These are phyloP conservation scores for Parazoanthus atlanticus DNA, from an alignment of 92 coral and sea anemone species.

Conservation along the genomic window DNA sequence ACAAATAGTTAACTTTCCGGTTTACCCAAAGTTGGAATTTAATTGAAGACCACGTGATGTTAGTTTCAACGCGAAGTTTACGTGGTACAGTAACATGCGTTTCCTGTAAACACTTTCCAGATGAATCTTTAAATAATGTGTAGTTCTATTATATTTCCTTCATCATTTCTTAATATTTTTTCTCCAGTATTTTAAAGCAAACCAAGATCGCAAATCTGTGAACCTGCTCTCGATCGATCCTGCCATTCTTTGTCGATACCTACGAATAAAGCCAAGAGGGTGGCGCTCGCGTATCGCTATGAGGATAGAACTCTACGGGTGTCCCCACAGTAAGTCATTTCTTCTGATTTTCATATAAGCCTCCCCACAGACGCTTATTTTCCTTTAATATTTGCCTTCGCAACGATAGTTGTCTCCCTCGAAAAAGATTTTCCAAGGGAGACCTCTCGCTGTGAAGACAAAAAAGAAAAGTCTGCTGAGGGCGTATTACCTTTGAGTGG, in stretches of 20 bases:
- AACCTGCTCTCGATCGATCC: conserved; percentile 13
- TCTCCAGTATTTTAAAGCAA: conserved; percentile 23
- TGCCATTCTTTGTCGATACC: conserved; percentile 36
- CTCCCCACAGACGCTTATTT: background rate
- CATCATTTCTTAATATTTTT: background rate
- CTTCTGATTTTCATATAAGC: background rate
- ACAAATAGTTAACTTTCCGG: too few species aligned
- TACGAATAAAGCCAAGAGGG: conserved; percentile 16
- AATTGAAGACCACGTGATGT: background rate
- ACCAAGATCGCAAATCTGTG: conserved; percentile 36
- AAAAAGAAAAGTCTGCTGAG: too few species aligned
- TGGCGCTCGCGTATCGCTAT: conserved; percentile 32
- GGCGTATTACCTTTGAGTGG: too few species aligned
- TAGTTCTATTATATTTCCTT: background rate
- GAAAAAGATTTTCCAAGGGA: background rate
- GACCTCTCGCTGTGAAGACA: too few species aligned
- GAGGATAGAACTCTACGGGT: conserved; percentile 43
- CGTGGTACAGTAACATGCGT: too few species aligned
- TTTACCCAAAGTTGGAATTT: too few species aligned
- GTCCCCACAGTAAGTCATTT: conserved; percentile 23
- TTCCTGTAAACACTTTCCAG: too few species aligned
- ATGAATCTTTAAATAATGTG: too few species aligned
- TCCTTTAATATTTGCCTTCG: too few species aligned
- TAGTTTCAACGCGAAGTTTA: too few species aligned
- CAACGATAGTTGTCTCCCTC: too few species aligned